Evolutionary conservation across 2,797 vertebrate species (phyloP).

Genomic region (Cossypha niveicapilla): DNA sequence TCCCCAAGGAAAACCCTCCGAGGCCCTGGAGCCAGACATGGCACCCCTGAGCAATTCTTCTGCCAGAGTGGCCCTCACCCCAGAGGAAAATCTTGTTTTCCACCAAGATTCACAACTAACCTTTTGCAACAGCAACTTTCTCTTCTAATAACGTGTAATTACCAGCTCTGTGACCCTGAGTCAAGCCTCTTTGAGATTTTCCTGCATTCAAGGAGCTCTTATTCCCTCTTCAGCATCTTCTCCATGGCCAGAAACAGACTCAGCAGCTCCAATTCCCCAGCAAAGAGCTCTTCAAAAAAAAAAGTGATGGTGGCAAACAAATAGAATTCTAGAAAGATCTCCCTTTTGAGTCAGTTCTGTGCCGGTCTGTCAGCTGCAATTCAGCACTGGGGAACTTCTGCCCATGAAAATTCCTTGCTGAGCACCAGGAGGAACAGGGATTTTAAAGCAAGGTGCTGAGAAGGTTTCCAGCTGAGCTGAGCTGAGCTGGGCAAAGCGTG

Average conservation of each 20-base stretch:
- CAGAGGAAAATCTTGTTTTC: not conserved
- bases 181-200: not conserved
- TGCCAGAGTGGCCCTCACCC: not conserved
- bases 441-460: not conserved
- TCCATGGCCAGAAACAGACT: not conserved
- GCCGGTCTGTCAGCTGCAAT: not conserved
- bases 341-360: not conserved
- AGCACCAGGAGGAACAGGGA: not conserved
- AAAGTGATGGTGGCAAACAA: not conserved
- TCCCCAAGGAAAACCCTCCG: fast-evolving
- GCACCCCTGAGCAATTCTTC: fast-evolving
- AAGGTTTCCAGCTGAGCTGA: not conserved
- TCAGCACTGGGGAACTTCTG: not conserved
- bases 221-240: not conserved
- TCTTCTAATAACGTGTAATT: not conserved
- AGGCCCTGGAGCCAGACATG: not conserved
- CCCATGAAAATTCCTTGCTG: not conserved
- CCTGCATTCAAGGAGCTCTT: not conserved
- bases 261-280: not conserved
- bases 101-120: not conserved
- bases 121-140: not conserved
- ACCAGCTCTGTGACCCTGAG: not conserved
- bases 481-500: not conserved
- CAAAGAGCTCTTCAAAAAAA: not conserved
- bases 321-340: not conserved